phyloP scores from a whole-genome alignment of 2,797 vertebrate genomes.

The Chromobotia macracanthus region DNA sequence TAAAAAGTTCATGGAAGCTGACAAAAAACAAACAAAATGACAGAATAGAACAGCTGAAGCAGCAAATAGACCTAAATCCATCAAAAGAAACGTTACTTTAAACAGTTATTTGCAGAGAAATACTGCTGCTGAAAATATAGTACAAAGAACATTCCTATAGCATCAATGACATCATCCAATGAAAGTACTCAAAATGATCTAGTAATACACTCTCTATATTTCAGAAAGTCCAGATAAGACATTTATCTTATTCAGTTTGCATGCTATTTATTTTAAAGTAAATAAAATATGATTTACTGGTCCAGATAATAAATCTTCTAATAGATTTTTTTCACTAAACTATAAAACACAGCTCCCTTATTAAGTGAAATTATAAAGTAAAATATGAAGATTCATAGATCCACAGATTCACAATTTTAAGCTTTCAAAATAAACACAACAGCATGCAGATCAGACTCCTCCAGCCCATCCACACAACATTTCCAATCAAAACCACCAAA shows the following conservation, averaged over 20 bases:
- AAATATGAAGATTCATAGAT: not conserved
- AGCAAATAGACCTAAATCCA: not conserved
- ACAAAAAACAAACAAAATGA: constrained; percentile 15
- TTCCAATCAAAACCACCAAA: not conserved
- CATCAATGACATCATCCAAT: not conserved
- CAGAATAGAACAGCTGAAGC: constrained; percentile 28
- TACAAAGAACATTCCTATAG: not conserved
- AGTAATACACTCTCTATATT: too few species aligned
- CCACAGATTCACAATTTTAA: not conserved
- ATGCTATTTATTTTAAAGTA: not conserved
- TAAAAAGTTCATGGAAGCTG: not conserved
- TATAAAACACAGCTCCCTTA: not conserved
- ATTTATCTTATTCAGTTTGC: not conserved
- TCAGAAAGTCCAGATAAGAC: not conserved
- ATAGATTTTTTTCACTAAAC: not conserved
- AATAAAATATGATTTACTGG: not conserved
- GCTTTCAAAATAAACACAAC: not conserved
- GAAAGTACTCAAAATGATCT: not conserved
- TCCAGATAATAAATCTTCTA: not conserved
- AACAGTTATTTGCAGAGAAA: not conserved
- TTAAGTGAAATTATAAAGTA: not conserved
- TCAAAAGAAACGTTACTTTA: not conserved
- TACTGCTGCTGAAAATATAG: not conserved
- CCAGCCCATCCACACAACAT: not conserved
- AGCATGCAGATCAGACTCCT: not conserved